Evolutionary conservation across 2,888 invertebrate species (phyloP).

Genomic region (Lysandra coridon): DNA sequence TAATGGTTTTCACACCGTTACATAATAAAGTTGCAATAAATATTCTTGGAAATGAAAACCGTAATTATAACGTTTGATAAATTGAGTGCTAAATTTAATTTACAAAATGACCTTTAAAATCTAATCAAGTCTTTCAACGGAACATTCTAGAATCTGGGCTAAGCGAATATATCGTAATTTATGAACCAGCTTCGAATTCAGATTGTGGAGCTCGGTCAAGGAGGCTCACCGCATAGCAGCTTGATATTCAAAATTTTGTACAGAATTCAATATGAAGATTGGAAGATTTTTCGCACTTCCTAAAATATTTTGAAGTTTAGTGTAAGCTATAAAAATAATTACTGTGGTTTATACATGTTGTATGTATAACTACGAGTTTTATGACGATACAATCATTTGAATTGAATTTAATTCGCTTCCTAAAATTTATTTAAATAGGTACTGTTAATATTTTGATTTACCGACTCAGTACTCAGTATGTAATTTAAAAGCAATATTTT

Average conservation of each 20-base stretch:
- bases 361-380: no score
- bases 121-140: constrained; percentile 25
- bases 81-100: constrained; percentile 16
- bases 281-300: constrained; percentile 1
- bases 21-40: neutral
- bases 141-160: constrained; percentile 24
- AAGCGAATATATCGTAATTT: constrained; percentile 31
- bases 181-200: constrained; percentile 28
- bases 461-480: neutral
- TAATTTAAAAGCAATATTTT: neutral
- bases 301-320: neutral
- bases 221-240: constrained; percentile 24
- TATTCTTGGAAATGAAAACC: neutral
- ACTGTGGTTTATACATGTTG: no score
- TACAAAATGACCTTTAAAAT: constrained; percentile 29
- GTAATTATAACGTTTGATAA: neutral
- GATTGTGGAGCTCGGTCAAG: constrained; percentile 25
- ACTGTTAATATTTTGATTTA: no score
- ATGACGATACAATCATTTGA: no score
- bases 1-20: neutral
- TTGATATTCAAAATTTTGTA: constrained; percentile 23
- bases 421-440: no score
- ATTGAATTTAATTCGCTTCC: no score
- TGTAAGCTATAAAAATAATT: neutral
- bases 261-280: constrained; percentile 22